phyloP scores from a whole-genome alignment of 2,113 vertebrate genomes.

The Origma solitaria region DNA sequence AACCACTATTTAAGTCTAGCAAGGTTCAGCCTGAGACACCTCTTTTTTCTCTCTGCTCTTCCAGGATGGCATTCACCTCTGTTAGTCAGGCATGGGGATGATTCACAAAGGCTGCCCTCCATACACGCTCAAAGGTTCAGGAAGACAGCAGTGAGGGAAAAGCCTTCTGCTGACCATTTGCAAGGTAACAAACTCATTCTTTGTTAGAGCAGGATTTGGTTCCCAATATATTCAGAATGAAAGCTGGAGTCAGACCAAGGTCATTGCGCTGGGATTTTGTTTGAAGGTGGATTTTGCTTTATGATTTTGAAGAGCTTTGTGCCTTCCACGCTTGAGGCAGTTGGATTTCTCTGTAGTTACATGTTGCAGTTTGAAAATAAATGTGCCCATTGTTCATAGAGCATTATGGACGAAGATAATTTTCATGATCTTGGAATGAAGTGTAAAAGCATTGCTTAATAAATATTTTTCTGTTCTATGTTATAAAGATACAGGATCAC shows the following conservation, averaged over 20 bases:
- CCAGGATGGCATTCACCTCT: background rate
- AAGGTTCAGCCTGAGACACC: background rate
- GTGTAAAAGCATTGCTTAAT: background rate
- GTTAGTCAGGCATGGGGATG: background rate
- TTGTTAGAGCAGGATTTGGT: constrained; percentile 33
- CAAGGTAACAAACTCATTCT: background rate
- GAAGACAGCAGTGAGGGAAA: background rate
- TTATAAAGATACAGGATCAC: background rate
- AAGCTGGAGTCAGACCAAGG: constrained; percentile 34
- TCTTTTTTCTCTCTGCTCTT: background rate
- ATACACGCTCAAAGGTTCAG: fast-evolving
- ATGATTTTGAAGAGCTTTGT: constrained; percentile 17
- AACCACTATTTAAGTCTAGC: background rate
- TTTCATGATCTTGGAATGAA: background rate
- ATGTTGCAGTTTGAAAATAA: constrained; percentile 21
- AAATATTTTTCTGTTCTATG: background rate
- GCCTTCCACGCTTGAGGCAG: background rate
- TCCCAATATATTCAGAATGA: background rate
- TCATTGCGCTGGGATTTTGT: constrained; percentile 22
- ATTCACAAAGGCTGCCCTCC: background rate
- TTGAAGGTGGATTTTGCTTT: constrained; percentile 32
- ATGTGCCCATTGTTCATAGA: constrained; percentile 8
- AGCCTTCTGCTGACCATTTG: background rate
- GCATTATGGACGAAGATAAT: constrained; percentile 22
- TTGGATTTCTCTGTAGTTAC: constrained; percentile 41